These are phyloP conservation scores for Ictalurus punctatus DNA, from an alignment of 2,113 vertebrate species.

Conservation along the genomic window DNA sequence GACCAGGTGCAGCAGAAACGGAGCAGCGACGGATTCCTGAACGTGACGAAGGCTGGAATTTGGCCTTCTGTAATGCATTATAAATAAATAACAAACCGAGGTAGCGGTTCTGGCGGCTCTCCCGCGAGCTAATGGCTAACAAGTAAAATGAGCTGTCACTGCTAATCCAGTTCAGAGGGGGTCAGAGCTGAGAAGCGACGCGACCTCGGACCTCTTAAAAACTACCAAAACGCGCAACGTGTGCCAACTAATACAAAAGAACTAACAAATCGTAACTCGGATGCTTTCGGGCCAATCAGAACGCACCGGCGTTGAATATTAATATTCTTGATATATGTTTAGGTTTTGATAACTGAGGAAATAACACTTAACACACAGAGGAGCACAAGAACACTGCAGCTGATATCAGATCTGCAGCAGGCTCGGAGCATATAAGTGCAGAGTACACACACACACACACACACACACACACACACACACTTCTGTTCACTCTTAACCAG, in stretches of 20 bases:
- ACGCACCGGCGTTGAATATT: background rate
- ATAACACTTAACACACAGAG: background rate
- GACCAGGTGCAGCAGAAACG: constrained; percentile 20
- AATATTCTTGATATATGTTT: background rate
- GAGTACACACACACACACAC: background rate
- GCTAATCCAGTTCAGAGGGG: constrained; percentile 31
- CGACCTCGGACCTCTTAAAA: constrained; percentile 19
- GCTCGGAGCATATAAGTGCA: background rate
- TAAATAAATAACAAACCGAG: constrained; percentile 34
- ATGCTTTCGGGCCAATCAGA: background rate
- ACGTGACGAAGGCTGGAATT: constrained; percentile 16
- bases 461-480: background rate
- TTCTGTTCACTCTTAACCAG: constrained; percentile 32
- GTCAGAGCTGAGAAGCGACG: constrained; percentile 2
- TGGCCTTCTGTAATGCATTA: constrained; percentile 17
- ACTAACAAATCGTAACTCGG: too few species aligned
- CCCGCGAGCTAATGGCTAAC: constrained; percentile 27
- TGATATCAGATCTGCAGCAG: constrained; percentile 7
- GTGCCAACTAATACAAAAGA: background rate
- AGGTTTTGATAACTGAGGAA: background rate
- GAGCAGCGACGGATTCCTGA: constrained; percentile 3
- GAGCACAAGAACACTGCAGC: background rate
- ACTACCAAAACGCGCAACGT: background rate
- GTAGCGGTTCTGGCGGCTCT: constrained; percentile 22
- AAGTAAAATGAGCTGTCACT: constrained; percentile 38